A percentile compares a stretch with the other conserved stretches of the same genome.
phyloP scores from a whole-genome alignment of 2,797 vertebrate genomes.

The Scarus forsteni region DNA sequence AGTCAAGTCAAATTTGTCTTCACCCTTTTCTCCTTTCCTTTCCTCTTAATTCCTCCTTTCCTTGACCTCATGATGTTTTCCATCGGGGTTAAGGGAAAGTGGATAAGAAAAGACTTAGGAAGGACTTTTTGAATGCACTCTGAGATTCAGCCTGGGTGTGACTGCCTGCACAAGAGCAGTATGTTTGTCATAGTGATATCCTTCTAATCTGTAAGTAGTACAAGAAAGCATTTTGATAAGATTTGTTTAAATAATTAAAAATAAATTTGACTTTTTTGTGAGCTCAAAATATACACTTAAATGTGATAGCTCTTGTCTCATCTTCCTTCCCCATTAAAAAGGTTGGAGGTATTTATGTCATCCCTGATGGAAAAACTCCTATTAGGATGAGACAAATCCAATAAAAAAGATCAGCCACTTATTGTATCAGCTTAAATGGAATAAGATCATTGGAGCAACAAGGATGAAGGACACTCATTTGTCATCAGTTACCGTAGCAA shows the following conservation, averaged over 20 bases:
- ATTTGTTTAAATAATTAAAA: slow-evolving; percentile 46
- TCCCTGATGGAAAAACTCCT: neutral
- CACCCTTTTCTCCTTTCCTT: too few relatives aligned
- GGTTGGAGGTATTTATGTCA: neutral
- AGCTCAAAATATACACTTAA: neutral
- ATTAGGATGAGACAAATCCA: neutral
- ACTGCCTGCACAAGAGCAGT: too few relatives aligned
- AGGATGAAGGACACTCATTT: slow-evolving; percentile 2
- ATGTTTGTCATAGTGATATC: slow-evolving; percentile 7
- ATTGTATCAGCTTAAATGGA: neutral
- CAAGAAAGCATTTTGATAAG: slow-evolving; percentile 54
- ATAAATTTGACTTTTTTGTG: slow-evolving; percentile 10
- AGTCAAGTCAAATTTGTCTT: too few relatives aligned
- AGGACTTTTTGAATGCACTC: too few relatives aligned
- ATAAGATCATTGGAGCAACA: neutral
- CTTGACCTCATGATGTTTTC: too few relatives aligned
- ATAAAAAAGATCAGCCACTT: neutral
- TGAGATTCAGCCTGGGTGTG: too few relatives aligned
- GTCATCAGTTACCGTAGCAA: neutral
- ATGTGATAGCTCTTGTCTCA: neutral
- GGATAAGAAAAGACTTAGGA: too few relatives aligned
- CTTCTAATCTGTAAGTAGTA: slow-evolving; percentile 39
- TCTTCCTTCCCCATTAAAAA: neutral
- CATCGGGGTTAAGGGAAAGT: too few relatives aligned
- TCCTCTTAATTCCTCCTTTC: too few relatives aligned